Evolutionary conservation across 1,140 invertebrate species (phyloP).

Genomic region (Trichogramma pretiosum): DNA sequence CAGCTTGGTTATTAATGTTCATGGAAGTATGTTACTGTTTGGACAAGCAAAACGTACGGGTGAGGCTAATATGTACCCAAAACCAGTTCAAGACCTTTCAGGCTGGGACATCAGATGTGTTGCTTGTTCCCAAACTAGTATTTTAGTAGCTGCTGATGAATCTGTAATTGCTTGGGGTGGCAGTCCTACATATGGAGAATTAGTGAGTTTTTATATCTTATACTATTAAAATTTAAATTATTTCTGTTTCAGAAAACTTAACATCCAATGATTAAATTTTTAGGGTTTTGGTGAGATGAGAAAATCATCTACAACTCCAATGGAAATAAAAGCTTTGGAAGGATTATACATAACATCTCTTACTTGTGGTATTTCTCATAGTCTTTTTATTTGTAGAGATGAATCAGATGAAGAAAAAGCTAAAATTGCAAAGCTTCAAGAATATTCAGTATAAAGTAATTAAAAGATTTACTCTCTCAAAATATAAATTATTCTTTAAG

Average conservation of each 20-base stretch:
- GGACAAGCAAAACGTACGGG: constrained; percentile 86
- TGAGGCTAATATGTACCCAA: constrained; percentile 94
- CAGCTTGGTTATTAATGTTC: constrained; percentile 73
- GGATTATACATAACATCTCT: constrained; percentile 72
- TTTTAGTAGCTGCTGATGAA: constrained; percentile 82
- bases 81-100: constrained; percentile 82
- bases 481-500: too few species aligned
- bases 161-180: constrained; percentile 85
- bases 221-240: constrained; percentile 3
- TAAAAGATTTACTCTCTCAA: constrained; percentile 18
- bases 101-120: constrained; percentile 84
- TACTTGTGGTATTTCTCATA: constrained; percentile 76
- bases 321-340: constrained; percentile 77
- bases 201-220: constrained; percentile 51
- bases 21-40: constrained; percentile 73
- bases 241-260: background rate
- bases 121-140: constrained; percentile 69
- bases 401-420: constrained; percentile 58
- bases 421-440: constrained; percentile 54
- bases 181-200: constrained; percentile 84
- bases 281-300: constrained; percentile 81
- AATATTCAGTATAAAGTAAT: constrained; percentile 42
- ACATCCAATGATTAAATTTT: constrained; percentile 11
- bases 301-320: constrained; percentile 79
- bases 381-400: constrained; percentile 61